Percentiles rank a stretch among this genome's conserved stretches.
Conservation (phyloP, 2,113 vertebrate species). For the Loxodonta africana region DNA sequence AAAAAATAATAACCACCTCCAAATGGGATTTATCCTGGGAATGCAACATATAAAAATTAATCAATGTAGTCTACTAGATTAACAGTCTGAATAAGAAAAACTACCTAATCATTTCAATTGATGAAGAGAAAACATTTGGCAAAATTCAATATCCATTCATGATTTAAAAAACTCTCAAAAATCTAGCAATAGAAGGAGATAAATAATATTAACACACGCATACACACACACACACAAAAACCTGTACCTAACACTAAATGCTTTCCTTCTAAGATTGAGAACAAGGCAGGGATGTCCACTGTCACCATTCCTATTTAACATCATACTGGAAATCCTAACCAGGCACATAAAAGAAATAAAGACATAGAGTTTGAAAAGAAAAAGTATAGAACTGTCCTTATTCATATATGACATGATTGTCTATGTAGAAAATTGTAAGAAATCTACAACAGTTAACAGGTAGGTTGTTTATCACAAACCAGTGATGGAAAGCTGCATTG, state of each 20-base stretch:
- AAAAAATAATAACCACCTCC: neutral
- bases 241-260: neutral
- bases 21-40: neutral
- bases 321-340: neutral
- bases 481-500: neutral
- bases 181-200: neutral
- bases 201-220: neutral
- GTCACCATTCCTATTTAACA: neutral
- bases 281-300: neutral
- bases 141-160: neutral
- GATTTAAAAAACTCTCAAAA: neutral
- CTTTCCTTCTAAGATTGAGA: neutral
- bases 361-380: neutral
- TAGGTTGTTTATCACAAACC: neutral
- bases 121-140: neutral
- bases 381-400: neutral
- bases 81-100: constrained; percentile 8
- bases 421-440: neutral
- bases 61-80: neutral
- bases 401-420: neutral
- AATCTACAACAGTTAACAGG: neutral
- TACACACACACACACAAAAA: neutral
- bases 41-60: neutral
- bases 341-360: neutral
- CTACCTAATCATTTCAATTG: neutral